Evolutionary conservation across 2,888 invertebrate species (phyloP), one percentile per base, ranked within the genome.

Genomic region (Microctonus brassicae): DNA sequence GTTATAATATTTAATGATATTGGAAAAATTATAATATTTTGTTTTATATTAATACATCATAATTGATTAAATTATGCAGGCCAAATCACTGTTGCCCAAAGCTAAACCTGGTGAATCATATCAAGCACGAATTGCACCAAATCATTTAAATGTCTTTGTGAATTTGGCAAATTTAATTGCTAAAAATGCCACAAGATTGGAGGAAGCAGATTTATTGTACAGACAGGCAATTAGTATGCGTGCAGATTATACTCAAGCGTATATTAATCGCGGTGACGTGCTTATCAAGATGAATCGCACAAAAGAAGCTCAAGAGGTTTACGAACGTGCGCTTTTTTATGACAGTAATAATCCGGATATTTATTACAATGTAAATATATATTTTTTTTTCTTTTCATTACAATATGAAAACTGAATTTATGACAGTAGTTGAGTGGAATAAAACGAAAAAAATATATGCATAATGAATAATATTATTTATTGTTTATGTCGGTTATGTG

Each of bases 201-300:
- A 96, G 87, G 98, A 98, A 88, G 98, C 98, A 0, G 98, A 98
- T 88, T 91, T 95, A 90, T 88, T 98, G 61, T 97, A 98, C 84
- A 90, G 97, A 73, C 97, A 97, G 88, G 98, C 98, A 11, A 98
- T 98, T 78, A 97, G 97, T 84, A 98, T 98, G 98, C 90, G 98
- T 77, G 94, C 97, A 0, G 98, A 98, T 89, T 97, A 97, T 87
- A 93, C 96, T 0, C 95, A 97, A 87, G 98, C 98, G 9, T 98
- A 98, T 86, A 98, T 98, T 79, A 98, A 98, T 89, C 92, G 98
- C 70, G 98, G 98, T 0, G 98, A 98, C 89, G 95, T 98, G 84
- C 90, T 98, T 77, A 96, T 98, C 87, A 97, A 97, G 88, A 89
- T 98, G 81, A 97, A 97, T 89, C 93, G 97, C 80, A 96, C 97